phyloP scores from a whole-genome alignment of 2,888 invertebrate genomes.

The Sepioteuthis lessoniana region DNA sequence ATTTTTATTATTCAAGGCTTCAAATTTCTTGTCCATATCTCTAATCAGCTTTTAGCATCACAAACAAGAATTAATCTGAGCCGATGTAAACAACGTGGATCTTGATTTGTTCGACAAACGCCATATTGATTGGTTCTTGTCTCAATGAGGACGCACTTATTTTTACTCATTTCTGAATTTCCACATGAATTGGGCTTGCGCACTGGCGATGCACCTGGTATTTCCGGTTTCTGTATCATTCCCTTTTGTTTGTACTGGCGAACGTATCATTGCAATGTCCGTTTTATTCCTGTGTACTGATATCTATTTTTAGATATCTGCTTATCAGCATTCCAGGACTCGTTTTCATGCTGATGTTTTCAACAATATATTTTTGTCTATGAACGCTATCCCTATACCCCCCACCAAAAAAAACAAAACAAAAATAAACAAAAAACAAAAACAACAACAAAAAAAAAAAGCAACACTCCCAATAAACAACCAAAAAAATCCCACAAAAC shows the following conservation, averaged over 20 bases:
- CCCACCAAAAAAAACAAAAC: background rate
- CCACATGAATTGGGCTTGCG: background rate
- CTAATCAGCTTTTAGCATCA: background rate
- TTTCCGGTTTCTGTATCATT: background rate
- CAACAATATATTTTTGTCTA: background rate
- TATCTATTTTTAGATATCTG: no score
- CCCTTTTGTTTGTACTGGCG: background rate
- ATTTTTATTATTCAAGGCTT: background rate
- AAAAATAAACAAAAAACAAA: no score
- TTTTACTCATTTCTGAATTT: background rate
- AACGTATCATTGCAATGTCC: no score
- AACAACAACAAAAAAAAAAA: background rate
- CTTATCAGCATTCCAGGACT: no score
- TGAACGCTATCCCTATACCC: rapidly evolving
- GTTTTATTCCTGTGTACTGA: no score
- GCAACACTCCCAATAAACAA: background rate
- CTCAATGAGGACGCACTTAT: background rate
- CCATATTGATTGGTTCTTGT: background rate
- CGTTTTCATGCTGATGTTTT: no score
- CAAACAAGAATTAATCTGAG: background rate
- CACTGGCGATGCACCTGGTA: background rate
- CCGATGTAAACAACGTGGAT: background rate
- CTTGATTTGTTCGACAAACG: background rate
- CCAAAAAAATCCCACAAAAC: no score
- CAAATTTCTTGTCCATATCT: background rate